Evolutionary conservation across 1,140 invertebrate species (phyloP), one percentile per base, ranked within the genome.

Genomic region (Samia ricini): DNA sequence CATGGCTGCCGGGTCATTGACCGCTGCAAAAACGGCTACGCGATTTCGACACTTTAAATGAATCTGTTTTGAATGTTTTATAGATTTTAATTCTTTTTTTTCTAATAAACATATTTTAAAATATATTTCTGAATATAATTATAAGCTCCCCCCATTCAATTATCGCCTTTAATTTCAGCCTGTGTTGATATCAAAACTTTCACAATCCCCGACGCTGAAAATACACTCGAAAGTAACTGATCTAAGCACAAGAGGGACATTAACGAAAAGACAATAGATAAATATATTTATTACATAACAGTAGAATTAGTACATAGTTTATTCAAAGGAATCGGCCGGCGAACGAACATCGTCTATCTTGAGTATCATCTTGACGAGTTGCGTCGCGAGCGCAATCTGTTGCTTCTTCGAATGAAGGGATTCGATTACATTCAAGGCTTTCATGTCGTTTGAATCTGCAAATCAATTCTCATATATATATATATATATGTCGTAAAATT

Each of bases 281-380:
- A 29, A 63, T 61, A 63, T 21, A 54, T 23, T 22, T 52, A 60
- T 54, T 51, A 52, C 52, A 59, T 62, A 62, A 50, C 49, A 22
- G 36, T 20, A 52, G 49, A 23, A 57, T 42, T 21, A 12, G n/a
- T n/a, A n/a, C 56, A 63, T 63, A 56, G 49, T 65, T 70, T 78
- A 81, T n/a, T 82, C 69, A 19, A 85, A 74, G 18, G 69, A 64
- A 60, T 95, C 94, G 20, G 89, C 92, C 0, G 95, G 94, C 4
- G 95, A 96, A 66, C 99, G 94, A 56, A 99, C 96, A 85, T 99
- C 99, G 90, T 99, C 99, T 64, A 99, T 99, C 91, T 99, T 99
- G 49, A 99, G 92, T 68, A 99, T 99, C 99, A 58, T 64, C 68
- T 77, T 80, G 10, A 80, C 69, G 20, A 99, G 92, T 83, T 99